A percentile compares a stretch with the other conserved stretches of the same genome.
Evolutionary conservation across 1,140 invertebrate species (phyloP).

Genomic region (Protaetia brevitarsis): DNA sequence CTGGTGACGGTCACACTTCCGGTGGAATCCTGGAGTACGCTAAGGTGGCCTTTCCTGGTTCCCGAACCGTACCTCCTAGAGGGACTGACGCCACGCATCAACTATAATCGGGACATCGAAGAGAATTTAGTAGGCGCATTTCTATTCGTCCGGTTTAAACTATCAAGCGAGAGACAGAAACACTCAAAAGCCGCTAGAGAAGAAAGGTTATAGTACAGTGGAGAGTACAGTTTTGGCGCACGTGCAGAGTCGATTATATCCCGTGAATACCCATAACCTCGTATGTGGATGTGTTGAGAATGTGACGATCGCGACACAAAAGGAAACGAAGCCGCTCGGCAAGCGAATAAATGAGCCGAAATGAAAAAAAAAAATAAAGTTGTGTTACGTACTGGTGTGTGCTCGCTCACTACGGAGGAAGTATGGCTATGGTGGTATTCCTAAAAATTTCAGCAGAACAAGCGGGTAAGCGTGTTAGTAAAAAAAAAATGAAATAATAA

Average conservation of each 20-base stretch:
- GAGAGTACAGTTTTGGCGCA: background rate
- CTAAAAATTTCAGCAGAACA: constrained; percentile 17
- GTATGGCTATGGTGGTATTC: background rate
- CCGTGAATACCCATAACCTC: no score
- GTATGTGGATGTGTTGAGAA: no score
- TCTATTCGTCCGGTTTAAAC: no score
- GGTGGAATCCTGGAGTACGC: constrained; percentile 60
- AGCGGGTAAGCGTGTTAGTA: background rate
- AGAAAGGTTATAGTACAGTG: no score
- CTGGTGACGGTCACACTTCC: constrained; percentile 66
- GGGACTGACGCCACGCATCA: constrained; percentile 55
- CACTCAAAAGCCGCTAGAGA: background rate
- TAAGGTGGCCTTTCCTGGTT: constrained; percentile 40
- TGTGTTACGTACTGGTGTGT: constrained; percentile 58
- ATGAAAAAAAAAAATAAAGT: constrained; percentile 35
- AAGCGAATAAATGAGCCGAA: background rate
- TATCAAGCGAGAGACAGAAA: background rate
- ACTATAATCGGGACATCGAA: no score
- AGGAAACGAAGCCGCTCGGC: no score
- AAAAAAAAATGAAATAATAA: constrained; percentile 12
- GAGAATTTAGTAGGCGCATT: no score
- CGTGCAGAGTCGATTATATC: background rate
- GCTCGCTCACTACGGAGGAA: constrained; percentile 50
- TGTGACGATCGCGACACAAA: background rate
- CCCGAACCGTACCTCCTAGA: constrained; percentile 53